These are phyloP conservation scores for Omphaloscelis lunosa DNA, from an alignment of 2,888 invertebrate species.

Conservation along the genomic window DNA sequence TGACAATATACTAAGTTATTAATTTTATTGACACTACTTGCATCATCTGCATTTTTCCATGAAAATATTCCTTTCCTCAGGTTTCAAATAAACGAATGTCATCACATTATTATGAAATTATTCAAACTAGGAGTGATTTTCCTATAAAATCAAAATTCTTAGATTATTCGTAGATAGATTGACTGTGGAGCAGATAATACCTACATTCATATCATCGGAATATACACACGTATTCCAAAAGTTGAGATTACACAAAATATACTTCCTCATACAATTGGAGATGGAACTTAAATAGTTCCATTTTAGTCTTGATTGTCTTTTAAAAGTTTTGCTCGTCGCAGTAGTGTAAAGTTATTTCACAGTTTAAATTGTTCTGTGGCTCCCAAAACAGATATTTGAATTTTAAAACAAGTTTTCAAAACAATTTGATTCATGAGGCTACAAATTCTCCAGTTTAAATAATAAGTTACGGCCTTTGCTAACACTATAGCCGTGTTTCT, in stretches of 20 bases:
- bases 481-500: background rate
- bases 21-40: too few relatives aligned
- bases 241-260: constrained; percentile 6
- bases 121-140: too few relatives aligned
- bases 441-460: constrained; percentile 3
- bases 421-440: constrained; percentile 16
- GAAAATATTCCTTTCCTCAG: too few relatives aligned
- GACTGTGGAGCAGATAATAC: too few relatives aligned
- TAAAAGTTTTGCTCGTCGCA: constrained; percentile 40
- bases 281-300: constrained; percentile 42
- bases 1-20: background rate
- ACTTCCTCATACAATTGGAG: constrained; percentile 12
- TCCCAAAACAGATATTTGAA: constrained; percentile 35
- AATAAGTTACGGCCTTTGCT: constrained; percentile 1
- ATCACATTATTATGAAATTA: too few relatives aligned
- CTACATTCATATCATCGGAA: background rate
- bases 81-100: too few relatives aligned
- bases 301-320: constrained; percentile 57
- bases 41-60: too few relatives aligned
- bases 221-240: background rate
- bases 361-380: constrained; percentile 37
- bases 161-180: too few relatives aligned
- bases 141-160: too few relatives aligned
- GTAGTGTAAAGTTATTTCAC: constrained; percentile 32
- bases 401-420: constrained; percentile 29